phyloP scores from a whole-genome alignment of 1,140 invertebrate genomes.

The Ostrea denselamellosa region DNA sequence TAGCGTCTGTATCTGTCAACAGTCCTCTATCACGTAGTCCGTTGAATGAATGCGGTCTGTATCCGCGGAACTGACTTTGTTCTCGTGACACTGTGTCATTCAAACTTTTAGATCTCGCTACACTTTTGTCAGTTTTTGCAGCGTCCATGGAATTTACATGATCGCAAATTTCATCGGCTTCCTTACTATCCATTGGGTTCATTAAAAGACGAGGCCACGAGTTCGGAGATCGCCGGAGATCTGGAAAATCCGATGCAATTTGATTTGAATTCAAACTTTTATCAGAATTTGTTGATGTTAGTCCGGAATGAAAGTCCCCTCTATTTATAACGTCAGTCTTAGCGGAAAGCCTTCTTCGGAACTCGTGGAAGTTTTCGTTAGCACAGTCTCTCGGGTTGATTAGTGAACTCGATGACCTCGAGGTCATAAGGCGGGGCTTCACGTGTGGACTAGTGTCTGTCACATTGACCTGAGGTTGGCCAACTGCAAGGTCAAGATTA shows the following conservation, averaged over 20 bases:
- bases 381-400: not conserved
- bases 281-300: not conserved
- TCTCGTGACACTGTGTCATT: conserved; percentile 31
- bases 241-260: not conserved
- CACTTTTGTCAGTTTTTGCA: conserved; percentile 12
- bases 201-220: conserved; percentile 19
- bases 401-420: not conserved
- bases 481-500: not conserved
- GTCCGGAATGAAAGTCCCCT: not conserved
- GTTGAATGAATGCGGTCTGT: conserved; percentile 32
- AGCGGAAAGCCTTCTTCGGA: not conserved
- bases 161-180: not conserved
- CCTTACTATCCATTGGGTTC: not conserved
- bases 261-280: not conserved
- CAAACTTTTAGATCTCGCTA: conserved; percentile 30
- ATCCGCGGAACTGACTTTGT: not conserved
- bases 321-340: not conserved
- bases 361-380: not conserved
- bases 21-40: not conserved
- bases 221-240: not conserved
- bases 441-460: not conserved
- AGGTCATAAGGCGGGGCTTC: not conserved
- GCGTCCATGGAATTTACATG: not conserved
- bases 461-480: not conserved
- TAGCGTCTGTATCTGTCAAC: not conserved